These are phyloP conservation scores for Scomber colias DNA, from an alignment of 2,113 vertebrate species.

Conservation along the genomic window DNA sequence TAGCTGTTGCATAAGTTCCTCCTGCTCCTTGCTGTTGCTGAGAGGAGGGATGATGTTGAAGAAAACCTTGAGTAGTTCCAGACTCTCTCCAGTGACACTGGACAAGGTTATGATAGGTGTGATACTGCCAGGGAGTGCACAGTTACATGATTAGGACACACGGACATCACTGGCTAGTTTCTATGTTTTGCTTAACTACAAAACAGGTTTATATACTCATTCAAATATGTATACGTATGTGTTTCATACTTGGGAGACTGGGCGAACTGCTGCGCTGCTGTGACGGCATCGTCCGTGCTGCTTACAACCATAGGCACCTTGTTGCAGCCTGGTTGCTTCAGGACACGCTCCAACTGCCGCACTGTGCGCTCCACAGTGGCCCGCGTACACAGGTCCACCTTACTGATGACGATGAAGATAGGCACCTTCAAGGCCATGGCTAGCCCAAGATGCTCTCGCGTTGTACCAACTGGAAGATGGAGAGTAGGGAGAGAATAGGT, in stretches of 20 bases:
- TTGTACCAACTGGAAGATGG: slow-evolving; percentile 90
- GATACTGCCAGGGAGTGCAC: slow-evolving; percentile 83
- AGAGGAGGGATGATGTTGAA: slow-evolving; percentile 98
- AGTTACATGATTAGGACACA: not conserved
- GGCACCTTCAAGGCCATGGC: slow-evolving; percentile 98
- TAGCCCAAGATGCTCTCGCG: slow-evolving; percentile 95
- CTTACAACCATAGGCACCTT: slow-evolving; percentile 94
- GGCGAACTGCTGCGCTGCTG: slow-evolving; percentile 96
- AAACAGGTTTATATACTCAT: not conserved
- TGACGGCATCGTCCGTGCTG: slow-evolving; percentile 93
- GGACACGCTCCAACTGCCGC: slow-evolving; percentile 93
- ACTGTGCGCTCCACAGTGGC: slow-evolving; percentile 95
- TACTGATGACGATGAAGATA: slow-evolving; percentile 98
- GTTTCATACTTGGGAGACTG: slow-evolving; percentile 91
- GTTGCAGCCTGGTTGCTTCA: slow-evolving; percentile 98
- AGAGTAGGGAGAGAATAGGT: not conserved
- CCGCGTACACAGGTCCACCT: slow-evolving; percentile 94
- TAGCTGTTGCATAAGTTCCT: slow-evolving; percentile 98
- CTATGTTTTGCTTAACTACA: not conserved
- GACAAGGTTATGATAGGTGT: slow-evolving; percentile 98
- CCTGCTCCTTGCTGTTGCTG: slow-evolving; percentile 97
- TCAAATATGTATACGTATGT: not conserved
- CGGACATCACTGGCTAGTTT: not conserved
- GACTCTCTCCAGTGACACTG: slow-evolving; percentile 95
- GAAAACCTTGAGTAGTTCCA: slow-evolving; percentile 97